Evolutionary conservation across 2,888 invertebrate species (phyloP).

Genomic region (Bembecia ichneumoniformis): DNA sequence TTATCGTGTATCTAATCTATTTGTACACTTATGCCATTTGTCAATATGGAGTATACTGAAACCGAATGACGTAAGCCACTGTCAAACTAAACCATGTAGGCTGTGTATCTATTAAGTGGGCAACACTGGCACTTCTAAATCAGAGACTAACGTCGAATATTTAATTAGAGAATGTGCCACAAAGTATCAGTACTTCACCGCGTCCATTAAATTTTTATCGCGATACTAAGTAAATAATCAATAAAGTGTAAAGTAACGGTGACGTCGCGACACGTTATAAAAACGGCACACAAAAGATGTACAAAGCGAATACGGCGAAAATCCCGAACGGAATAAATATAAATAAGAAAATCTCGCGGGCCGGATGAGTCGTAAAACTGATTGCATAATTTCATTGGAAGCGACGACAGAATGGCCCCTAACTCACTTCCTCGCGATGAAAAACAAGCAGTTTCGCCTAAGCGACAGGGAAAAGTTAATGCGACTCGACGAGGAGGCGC

Average conservation of each 20-base stretch:
- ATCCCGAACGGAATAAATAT: constrained; percentile 23
- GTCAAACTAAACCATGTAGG: no score
- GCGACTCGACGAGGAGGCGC: constrained; percentile 30
- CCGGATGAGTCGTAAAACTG: constrained; percentile 59
- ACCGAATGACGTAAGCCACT: background rate
- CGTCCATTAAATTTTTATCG: background rate
- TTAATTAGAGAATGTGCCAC: no score
- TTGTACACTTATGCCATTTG: background rate
- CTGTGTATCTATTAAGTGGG: no score
- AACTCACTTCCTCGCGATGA: constrained; percentile 51
- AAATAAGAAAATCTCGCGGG: constrained; percentile 39
- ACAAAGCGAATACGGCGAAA: constrained; percentile 16
- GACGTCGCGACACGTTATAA: background rate
- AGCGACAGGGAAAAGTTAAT: constrained; percentile 49
- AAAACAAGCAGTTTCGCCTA: constrained; percentile 52
- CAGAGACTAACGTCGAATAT: no score
- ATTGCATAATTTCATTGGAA: constrained; percentile 63
- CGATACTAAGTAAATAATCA: no score
- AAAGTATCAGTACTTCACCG: background rate
- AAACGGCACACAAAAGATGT: background rate
- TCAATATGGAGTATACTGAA: background rate
- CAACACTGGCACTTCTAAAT: no score
- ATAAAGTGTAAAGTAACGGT: no score
- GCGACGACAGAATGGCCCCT: constrained; percentile 52
- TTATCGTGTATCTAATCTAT: background rate